Evolutionary conservation across 2,888 invertebrate genomes (phyloP).

Genomic region (Eupsilia transversa): DNA sequence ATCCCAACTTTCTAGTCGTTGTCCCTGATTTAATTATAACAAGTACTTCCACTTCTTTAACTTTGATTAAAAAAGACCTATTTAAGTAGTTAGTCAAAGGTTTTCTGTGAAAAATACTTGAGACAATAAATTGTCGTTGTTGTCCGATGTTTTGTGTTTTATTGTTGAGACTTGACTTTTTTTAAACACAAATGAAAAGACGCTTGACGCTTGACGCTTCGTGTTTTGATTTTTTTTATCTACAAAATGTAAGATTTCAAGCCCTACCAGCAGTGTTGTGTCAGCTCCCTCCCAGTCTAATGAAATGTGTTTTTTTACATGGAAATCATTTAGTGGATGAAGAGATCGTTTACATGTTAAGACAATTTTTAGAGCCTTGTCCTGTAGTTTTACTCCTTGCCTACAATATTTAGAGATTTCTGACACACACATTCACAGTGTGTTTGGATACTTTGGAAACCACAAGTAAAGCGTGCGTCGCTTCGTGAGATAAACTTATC

Average conservation of each 20-base stretch:
- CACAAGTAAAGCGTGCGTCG: no score
- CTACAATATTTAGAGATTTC: background rate
- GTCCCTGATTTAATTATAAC: conserved; percentile 2
- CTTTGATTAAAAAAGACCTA: conserved; percentile 14
- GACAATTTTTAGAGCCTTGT: background rate
- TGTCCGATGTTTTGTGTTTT: conserved; percentile 23
- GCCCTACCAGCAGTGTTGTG: background rate
- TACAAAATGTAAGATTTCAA: background rate
- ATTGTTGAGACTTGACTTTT: conserved; percentile 2
- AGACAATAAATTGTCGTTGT: conserved; percentile 13
- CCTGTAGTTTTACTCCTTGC: background rate
- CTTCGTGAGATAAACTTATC: background rate
- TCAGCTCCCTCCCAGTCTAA: background rate
- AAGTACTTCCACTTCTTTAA: conserved; percentile 8
- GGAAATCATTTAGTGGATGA: background rate
- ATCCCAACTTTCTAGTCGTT: background rate
- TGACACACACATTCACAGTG: no score
- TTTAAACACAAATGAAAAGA: background rate
- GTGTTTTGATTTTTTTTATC: background rate
- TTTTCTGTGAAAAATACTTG: conserved; percentile 6
- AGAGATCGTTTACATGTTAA: background rate
- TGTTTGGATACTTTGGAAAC: no score
- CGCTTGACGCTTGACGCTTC: background rate
- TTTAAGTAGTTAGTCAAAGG: background rate
- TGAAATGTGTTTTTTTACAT: background rate